phyloP scores from a whole-genome alignment of 1,140 invertebrate genomes.

The Phymastichus coffea region DNA sequence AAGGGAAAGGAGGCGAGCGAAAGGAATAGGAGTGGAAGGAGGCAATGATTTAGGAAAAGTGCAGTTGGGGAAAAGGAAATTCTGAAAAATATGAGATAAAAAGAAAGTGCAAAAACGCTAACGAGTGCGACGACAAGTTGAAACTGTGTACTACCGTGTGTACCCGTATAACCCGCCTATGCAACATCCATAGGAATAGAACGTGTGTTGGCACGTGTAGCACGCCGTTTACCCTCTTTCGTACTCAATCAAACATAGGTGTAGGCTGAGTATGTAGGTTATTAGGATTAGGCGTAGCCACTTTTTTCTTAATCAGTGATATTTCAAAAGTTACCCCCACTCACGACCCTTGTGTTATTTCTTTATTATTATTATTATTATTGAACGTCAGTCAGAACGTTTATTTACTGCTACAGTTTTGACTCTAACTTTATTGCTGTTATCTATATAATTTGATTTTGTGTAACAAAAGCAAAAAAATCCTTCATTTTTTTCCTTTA shows the following conservation, averaged over 20 bases:
- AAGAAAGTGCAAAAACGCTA: constrained; percentile 10
- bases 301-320: constrained; percentile 12
- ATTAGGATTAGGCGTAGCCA: constrained; percentile 50
- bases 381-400: too few relatives aligned
- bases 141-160: constrained; percentile 22
- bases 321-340: constrained; percentile 38
- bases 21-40: too few relatives aligned
- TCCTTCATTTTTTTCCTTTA: too few relatives aligned
- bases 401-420: too few relatives aligned
- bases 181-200: constrained; percentile 34
- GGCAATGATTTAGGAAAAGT: not conserved
- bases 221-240: constrained; percentile 11
- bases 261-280: constrained; percentile 44
- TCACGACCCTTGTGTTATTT: constrained; percentile 36
- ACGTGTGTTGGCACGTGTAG: constrained; percentile 51
- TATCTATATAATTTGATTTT: too few relatives aligned
- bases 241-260: constrained; percentile 35
- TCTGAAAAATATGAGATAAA: constrained; percentile 1
- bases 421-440: too few relatives aligned
- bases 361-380: constrained; percentile 16
- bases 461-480: too few relatives aligned
- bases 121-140: constrained; percentile 21
- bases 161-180: constrained; percentile 36
- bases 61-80: not conserved
- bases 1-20: too few relatives aligned